A percentile compares a stretch with the other conserved stretches of the same genome.
These are phyloP conservation scores for Peromyscus melanophrys DNA, from an alignment of 2,797 vertebrate species.

Conservation along the genomic window DNA sequence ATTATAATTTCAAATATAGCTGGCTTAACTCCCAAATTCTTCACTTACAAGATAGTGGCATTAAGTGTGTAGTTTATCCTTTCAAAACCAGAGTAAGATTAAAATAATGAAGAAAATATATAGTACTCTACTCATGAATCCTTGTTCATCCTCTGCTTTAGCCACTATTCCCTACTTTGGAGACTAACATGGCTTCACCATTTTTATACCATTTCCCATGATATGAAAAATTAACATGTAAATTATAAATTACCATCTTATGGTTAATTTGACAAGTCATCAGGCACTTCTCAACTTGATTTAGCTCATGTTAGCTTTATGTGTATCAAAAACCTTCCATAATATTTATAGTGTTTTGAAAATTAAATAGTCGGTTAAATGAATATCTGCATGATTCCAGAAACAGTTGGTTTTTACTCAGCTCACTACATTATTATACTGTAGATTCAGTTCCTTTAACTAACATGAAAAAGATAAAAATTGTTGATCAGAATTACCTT, in stretches of 20 bases:
- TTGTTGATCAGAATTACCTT: background rate
- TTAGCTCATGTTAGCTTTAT: background rate
- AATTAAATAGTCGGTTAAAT: conserved; percentile 41
- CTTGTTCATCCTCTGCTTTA: background rate
- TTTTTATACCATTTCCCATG: background rate
- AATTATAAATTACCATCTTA: conserved; percentile 31
- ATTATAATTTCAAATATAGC: background rate
- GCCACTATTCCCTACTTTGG: background rate
- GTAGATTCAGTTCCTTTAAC: background rate
- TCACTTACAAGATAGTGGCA: background rate
- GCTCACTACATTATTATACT: background rate
- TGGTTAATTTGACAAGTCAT: background rate
- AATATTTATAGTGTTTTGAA: background rate
- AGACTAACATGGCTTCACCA: background rate
- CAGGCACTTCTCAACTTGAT: background rate
- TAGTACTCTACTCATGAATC: background rate
- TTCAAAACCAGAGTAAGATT: background rate
- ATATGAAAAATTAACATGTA: background rate
- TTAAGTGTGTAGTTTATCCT: background rate
- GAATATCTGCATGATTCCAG: background rate
- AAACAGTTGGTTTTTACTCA: background rate
- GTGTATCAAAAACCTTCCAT: background rate
- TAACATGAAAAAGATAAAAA: background rate
- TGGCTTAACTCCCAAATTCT: background rate
- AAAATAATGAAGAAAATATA: background rate